Percentiles rank a stretch among this genome's conserved stretches.
These are phyloP conservation scores for Caenorhabditis panamensis DNA, from an alignment of 2,888 invertebrate species.

Conservation along the genomic window DNA sequence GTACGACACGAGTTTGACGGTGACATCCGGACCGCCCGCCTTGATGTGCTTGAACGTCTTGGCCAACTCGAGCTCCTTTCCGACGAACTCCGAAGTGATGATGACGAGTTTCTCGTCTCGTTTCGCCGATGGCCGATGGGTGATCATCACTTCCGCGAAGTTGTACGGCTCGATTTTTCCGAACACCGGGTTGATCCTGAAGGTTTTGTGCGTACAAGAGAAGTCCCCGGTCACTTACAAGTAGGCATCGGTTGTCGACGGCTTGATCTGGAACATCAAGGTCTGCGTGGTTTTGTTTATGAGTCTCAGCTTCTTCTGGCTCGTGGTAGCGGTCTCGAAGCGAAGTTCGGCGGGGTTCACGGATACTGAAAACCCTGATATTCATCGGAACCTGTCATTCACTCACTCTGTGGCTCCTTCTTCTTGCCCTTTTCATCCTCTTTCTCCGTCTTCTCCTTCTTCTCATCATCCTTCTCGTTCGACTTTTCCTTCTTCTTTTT, in stretches of 20 bases:
- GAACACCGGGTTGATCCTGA: slow-evolving; percentile 45
- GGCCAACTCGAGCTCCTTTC: slow-evolving; percentile 45
- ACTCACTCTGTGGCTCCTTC: slow-evolving; percentile 20
- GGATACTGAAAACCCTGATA: not conserved
- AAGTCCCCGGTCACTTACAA: slow-evolving; percentile 16
- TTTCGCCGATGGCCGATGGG: slow-evolving; percentile 37
- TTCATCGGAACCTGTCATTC: too few species aligned
- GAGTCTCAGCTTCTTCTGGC: slow-evolving; percentile 37
- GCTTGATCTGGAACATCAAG: slow-evolving; percentile 43
- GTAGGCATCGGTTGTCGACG: slow-evolving; percentile 22
- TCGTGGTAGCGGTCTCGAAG: slow-evolving; percentile 20
- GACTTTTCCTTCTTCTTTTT: slow-evolving; percentile 4
- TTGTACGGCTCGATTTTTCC: slow-evolving; percentile 29
- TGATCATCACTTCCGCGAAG: slow-evolving; percentile 20
- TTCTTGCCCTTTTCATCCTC: slow-evolving; percentile 5
- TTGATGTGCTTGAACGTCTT: slow-evolving; percentile 45
- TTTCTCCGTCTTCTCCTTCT: slow-evolving; percentile 17
- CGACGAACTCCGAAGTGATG: slow-evolving; percentile 19
- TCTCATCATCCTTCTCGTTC: slow-evolving; percentile 7
- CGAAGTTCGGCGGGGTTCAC: slow-evolving; percentile 12
- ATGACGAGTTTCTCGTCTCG: slow-evolving; percentile 43
- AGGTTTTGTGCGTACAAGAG: too few species aligned
- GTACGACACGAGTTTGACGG: slow-evolving; percentile 39
- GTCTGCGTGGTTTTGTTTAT: slow-evolving; percentile 34
- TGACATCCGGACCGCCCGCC: slow-evolving; percentile 17